Evolutionary conservation across 2,113 vertebrate genomes (phyloP), one percentile per base, ranked within the genome.

Genomic region (Mus spicilegus): DNA sequence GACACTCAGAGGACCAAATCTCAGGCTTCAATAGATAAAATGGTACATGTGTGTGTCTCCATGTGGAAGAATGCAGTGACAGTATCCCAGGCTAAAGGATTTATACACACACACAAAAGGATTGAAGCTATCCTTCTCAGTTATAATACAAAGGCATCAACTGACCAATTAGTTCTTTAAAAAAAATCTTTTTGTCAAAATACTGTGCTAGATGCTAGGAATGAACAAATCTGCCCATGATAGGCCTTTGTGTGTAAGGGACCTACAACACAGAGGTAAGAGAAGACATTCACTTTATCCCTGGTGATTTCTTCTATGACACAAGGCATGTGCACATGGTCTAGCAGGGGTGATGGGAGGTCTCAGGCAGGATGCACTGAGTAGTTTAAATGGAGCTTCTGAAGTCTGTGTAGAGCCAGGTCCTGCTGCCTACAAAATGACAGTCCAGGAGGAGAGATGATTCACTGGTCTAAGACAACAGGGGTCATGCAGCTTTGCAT

Each of bases 111-210:
- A 84, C 36, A 65, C 4, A 46, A 24, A 42, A 73, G 24, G 33
- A 86, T 3, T 42, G 77, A 72, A 91, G 49, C 42, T 16, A 20
- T 72, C 7, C 39, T 73, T 95, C 30, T 91, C 70, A 26, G 54
- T 39, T 22, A 90, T 69, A 94, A 56, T 92, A 86, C 51, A 58
- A 85, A 94, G 19, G 36, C 65, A 86, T 91, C n/a, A 19, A 51
- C 77, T 89, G 72, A 76, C 22, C 93, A 72, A 51, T 91, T 73
- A 94, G 96, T 76, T 95, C 46, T 33, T 49, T 72, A 54, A 81
- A 49, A 46, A 49, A 46, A 67, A 17, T 77, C 39, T 65, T 93
- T 76, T 82, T 80, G 30, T 69, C 65, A 67, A 91, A 67, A 28
- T 51, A 42, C 17, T 61, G 5, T 89, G 17, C 28, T 65, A 51